phyloP scores from a whole-genome alignment of 2,797 vertebrate species.

The Enoplosus armatus region DNA sequence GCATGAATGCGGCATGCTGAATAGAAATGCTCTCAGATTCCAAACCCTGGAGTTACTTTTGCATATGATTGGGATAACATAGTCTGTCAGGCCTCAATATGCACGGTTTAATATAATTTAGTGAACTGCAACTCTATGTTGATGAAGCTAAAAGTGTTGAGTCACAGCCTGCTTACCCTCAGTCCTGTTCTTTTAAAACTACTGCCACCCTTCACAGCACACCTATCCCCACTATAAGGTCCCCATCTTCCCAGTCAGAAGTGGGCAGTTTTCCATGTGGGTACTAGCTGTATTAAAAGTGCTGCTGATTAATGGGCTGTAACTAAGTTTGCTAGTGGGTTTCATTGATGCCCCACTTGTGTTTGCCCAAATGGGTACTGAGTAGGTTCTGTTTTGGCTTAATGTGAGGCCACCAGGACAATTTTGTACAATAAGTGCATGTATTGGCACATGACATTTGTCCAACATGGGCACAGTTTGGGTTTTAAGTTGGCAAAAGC shows the following conservation, averaged over 20 bases:
- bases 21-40: neutral
- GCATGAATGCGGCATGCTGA: neutral
- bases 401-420: neutral
- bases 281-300: neutral
- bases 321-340: neutral
- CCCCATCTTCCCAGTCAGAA: neutral
- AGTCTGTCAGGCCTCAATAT: slow-evolving; percentile 1
- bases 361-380: neutral
- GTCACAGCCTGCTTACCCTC: neutral
- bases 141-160: slow-evolving; percentile 1
- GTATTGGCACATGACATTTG: too few relatives aligned
- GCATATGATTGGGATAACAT: neutral
- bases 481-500: neutral
- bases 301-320: neutral
- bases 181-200: neutral
- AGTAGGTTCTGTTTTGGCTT: neutral
- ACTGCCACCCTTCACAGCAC: neutral
- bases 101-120: slow-evolving; percentile 6
- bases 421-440: neutral
- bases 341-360: neutral
- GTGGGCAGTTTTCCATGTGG: neutral
- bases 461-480: neutral
- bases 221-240: neutral
- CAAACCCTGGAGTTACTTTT: slow-evolving; percentile 3
- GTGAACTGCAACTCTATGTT: neutral